Conservation (phyloP, 2,113 vertebrate genomes). For the Excalfactoria chinensis region DNA sequence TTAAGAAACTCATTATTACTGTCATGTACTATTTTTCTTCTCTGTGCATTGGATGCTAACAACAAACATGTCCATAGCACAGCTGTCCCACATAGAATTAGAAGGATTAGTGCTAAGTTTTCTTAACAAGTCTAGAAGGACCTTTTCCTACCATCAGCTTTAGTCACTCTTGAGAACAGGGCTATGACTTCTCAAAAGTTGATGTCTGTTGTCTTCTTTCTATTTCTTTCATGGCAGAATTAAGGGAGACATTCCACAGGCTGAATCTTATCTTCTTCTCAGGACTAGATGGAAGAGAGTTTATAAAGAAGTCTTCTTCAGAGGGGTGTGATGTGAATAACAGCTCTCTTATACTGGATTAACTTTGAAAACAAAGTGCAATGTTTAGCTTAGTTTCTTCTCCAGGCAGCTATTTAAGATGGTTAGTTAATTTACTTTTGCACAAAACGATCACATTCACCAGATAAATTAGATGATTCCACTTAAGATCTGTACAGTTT, state of each 20-base stretch:
- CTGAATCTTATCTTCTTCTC: background rate
- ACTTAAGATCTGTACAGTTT: background rate
- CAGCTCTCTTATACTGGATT: background rate
- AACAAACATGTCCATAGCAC: background rate
- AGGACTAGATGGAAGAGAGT: background rate
- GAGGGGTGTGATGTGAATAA: background rate
- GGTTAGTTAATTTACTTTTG: background rate
- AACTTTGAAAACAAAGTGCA: background rate
- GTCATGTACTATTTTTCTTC: background rate
- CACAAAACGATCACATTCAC: background rate
- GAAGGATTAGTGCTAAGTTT: background rate
- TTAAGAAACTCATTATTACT: background rate
- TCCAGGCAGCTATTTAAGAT: background rate
- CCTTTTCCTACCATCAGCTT: background rate
- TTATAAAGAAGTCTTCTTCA: background rate
- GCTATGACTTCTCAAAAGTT: background rate
- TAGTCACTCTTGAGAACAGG: background rate
- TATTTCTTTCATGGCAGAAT: background rate
- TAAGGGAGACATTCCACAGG: background rate
- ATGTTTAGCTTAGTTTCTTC: background rate
- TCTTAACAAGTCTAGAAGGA: background rate
- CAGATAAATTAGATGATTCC: background rate
- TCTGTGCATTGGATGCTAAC: background rate
- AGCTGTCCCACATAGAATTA: background rate
- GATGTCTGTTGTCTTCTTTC: fast-evolving